These are phyloP conservation scores for Macropodus opercularis DNA, from an alignment of 2,797 vertebrate species.

Conservation along the genomic window DNA sequence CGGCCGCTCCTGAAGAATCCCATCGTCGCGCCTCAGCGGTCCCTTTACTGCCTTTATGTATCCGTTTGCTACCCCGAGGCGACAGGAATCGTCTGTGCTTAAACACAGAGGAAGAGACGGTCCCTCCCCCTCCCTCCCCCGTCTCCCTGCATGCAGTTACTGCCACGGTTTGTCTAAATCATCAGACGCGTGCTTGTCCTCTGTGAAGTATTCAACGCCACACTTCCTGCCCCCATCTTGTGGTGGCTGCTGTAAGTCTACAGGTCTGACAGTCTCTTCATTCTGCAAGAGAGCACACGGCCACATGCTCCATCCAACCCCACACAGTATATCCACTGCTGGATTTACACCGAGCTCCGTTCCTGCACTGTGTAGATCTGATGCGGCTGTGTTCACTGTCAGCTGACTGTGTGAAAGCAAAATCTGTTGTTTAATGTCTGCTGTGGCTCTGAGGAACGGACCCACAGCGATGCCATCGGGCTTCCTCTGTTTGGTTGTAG, in stretches of 20 bases:
- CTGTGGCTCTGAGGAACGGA: too few species aligned
- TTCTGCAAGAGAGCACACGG: slow-evolving; percentile 20
- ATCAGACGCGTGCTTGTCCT: slow-evolving; percentile 58
- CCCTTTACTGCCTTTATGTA: slow-evolving; percentile 67
- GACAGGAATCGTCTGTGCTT: slow-evolving; percentile 68
- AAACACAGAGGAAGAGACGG: slow-evolving; percentile 62
- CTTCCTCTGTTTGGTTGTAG: not conserved
- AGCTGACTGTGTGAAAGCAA: too few species aligned
- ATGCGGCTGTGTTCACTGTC: not conserved
- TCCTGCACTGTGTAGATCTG: not conserved
- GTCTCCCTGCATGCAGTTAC: slow-evolving; percentile 43
- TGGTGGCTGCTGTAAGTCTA: slow-evolving; percentile 31
- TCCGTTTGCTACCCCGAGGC: slow-evolving; percentile 66
- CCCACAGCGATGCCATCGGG: not conserved
- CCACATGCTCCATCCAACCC: slow-evolving; percentile 6
- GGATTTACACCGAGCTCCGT: not conserved
- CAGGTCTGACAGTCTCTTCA: slow-evolving; percentile 43
- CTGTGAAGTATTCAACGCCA: slow-evolving; percentile 59
- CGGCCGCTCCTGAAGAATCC: slow-evolving; percentile 51
- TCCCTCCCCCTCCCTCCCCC: slow-evolving; percentile 11
- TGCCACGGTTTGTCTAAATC: slow-evolving; percentile 65
- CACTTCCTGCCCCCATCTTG: slow-evolving; percentile 38
- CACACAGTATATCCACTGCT: not conserved
- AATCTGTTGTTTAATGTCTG: not conserved
- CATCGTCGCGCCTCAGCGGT: slow-evolving; percentile 55